Conservation (phyloP, 2,797 vertebrate species). For the Rhynchotus rufescens region DNA sequence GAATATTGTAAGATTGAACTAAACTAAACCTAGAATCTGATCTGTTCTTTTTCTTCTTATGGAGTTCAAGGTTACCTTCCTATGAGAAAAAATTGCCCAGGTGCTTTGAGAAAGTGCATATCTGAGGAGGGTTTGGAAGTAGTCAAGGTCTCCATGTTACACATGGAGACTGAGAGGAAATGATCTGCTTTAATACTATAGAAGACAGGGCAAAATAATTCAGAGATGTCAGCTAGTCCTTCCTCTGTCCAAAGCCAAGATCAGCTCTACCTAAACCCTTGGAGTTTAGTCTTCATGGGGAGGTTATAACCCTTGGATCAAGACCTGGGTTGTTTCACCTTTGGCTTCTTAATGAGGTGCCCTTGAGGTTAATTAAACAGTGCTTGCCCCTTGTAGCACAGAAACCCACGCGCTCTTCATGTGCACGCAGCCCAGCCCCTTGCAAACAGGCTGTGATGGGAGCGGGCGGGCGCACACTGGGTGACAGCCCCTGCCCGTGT, state of each 20-base stretch:
- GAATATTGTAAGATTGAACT: too few relatives aligned
- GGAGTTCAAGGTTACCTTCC: neutral
- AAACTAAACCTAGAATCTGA: neutral
- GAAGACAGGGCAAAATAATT: neutral
- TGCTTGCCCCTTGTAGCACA: neutral
- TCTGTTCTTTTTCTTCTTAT: neutral
- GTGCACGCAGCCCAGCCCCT: neutral
- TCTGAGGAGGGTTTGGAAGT: neutral
- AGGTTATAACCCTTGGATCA: constrained; percentile 2
- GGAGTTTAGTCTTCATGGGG: neutral
- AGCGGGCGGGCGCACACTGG: too few relatives aligned
- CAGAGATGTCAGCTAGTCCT: neutral
- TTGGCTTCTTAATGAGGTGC: constrained; percentile 38
- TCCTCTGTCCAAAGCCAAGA: neutral
- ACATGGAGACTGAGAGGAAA: neutral
- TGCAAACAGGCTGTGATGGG: neutral
- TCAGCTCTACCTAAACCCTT: neutral
- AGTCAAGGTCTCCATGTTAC: neutral
- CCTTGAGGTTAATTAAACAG: constrained; percentile 25
- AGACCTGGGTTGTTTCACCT: neutral
- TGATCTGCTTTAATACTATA: neutral
- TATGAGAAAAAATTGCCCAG: neutral
- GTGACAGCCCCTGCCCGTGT: accelerated
- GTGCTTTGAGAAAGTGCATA: neutral
- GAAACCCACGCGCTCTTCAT: neutral